Evolutionary conservation across 2,888 invertebrate species (phyloP), one percentile per base, ranked within the genome.

Genomic region (Xestoiulus laeticollis): DNA sequence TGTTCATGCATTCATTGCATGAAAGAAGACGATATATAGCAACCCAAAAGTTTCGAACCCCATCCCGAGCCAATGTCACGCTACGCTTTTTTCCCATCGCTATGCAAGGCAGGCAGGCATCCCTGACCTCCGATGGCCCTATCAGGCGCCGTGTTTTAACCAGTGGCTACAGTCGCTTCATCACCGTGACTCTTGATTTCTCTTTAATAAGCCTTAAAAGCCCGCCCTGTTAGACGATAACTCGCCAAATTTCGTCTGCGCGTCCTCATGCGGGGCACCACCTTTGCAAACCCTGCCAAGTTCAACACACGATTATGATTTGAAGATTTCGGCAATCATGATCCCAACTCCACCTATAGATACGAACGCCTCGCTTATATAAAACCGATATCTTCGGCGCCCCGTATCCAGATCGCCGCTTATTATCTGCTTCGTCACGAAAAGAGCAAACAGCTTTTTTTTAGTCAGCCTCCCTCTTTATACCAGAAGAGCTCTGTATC

Each of bases 161-260:
- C 22, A 68, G 5, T 68, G 68, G 68, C 59, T 48, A 8, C 48
- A 48, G 48, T 48, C 48, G 48, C 38, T n/a, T 68, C 26, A 68
- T 68, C 68, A 68, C 68, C 68, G 26, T 68, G 68, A 68, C 68
- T 68, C 68, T 68, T 26, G 68, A 68, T 68, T 68, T 68, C 68
- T 68, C 68, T 68, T 68, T 68, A 68, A 68, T 68, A 68, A 68
- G 68, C 68, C 68, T 68, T 68, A 68, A 68, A 68, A 68, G 68
- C 68, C 68, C 68, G 68, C 68, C 68, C 68, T 68, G 68, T 68
- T 68, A 68, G 68, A 59, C 59, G 59, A 59, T 59, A 59, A 59
- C 59, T 26, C 68, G 68, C 68, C 16, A 48, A 48, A 48, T 48
- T 48, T 48, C 16, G 48, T 19, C 48, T 16, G 48, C 48, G 48